A percentile compares a stretch with the other conserved stretches of the same genome.
Evolutionary conservation across 2,797 vertebrate genomes (phyloP).

Genomic region (Notoglanidium macrostoma): DNA sequence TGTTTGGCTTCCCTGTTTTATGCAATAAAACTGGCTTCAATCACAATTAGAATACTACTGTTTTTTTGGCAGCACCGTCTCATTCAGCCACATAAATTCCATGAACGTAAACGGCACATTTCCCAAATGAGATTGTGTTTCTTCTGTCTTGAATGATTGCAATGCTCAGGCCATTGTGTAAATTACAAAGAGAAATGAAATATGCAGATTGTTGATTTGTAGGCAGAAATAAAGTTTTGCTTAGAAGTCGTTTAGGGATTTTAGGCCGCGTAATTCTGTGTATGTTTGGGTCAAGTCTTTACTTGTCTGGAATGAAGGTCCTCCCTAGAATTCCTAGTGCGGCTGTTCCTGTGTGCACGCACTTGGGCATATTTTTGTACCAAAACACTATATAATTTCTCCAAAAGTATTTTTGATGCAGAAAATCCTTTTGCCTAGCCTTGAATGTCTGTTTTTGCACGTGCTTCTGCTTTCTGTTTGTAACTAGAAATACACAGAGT

Average conservation of each 20-base stretch:
- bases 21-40: too few relatives aligned
- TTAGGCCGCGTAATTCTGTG: background rate
- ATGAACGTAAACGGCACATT: background rate
- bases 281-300: background rate
- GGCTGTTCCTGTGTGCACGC: background rate
- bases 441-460: background rate
- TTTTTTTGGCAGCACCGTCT: background rate
- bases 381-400: background rate
- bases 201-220: background rate
- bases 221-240: background rate
- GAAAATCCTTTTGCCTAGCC: background rate
- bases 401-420: background rate
- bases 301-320: conserved; percentile 33
- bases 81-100: background rate
- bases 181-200: background rate
- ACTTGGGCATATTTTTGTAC: background rate
- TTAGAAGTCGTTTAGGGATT: background rate
- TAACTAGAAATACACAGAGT: background rate
- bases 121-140: background rate
- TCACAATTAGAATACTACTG: background rate
- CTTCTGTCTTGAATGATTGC: background rate
- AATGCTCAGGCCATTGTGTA: background rate
- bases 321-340: conserved; percentile 22
- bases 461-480: background rate
- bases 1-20: too few relatives aligned